These are phyloP conservation scores for Zophobas atratus DNA, from an alignment of 1,140 invertebrate genomes.

Conservation along the genomic window DNA sequence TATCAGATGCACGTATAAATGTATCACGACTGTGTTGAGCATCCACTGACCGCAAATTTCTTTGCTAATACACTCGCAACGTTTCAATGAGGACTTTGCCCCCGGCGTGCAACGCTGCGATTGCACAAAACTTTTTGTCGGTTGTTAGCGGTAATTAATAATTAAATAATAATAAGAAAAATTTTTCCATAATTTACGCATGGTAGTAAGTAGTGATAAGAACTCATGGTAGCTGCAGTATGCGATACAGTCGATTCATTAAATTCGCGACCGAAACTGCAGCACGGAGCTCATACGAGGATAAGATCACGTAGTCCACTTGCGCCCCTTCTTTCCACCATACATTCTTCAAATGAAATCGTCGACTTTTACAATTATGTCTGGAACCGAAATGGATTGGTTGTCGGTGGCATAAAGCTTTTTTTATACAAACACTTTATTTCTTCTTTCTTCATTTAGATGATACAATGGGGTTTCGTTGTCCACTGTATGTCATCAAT, in stretches of 20 bases:
- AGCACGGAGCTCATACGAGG: conserved; percentile 30
- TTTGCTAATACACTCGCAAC: neutral
- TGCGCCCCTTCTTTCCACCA: conserved; percentile 44
- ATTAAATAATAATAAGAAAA: neutral
- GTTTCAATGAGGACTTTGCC: conserved; percentile 9
- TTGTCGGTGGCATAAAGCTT: conserved; percentile 26
- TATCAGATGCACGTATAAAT: too few relatives aligned
- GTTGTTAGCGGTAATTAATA: conserved; percentile 1
- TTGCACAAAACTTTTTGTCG: neutral
- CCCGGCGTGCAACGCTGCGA: neutral
- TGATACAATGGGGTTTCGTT: neutral
- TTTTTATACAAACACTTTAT: conserved; percentile 14
- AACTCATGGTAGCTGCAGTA: neutral
- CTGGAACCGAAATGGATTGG: conserved; percentile 29
- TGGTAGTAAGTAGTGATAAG: conserved; percentile 8
- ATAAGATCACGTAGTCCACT: conserved; percentile 47
- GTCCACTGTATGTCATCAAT: too few relatives aligned
- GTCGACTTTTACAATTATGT: conserved; percentile 38
- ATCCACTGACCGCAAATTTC: neutral
- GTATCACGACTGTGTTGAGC: too few relatives aligned
- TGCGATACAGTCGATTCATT: conserved; percentile 44
- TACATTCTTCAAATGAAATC: conserved; percentile 36
- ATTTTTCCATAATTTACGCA: neutral
- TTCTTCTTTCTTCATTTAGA: conserved; percentile 7
- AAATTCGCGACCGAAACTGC: conserved; percentile 46